Evolutionary conservation across 92 coral and sea anemone genomes (phyloP).

Genomic region (Zoanthus gigantus): DNA sequence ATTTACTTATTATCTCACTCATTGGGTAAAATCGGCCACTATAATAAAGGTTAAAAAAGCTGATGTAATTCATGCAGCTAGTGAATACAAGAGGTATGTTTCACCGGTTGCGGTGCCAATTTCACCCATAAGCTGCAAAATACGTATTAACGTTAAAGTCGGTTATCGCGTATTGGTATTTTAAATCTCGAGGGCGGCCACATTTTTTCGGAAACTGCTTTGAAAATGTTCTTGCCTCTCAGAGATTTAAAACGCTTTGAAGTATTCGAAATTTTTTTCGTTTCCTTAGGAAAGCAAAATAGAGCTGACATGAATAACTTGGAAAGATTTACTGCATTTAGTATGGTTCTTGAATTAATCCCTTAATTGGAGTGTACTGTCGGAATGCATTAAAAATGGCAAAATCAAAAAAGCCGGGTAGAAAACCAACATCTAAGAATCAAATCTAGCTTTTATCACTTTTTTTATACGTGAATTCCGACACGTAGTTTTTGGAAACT

Average conservation of each 20-base stretch:
- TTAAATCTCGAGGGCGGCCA: no score
- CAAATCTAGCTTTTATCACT: not conserved
- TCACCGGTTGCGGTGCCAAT: constrained; percentile 12
- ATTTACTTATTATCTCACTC: not conserved
- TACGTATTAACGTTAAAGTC: not conserved
- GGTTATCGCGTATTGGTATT: not conserved
- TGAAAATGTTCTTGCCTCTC: not conserved
- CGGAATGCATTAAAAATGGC: not conserved
- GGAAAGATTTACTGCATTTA: not conserved
- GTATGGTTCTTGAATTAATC: constrained; percentile 16
- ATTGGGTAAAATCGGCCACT: not conserved
- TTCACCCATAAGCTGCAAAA: not conserved
- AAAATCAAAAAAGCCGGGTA: not conserved
- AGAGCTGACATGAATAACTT: not conserved
- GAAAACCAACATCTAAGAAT: constrained; percentile 9
- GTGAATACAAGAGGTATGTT: not conserved
- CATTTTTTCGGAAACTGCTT: not conserved
- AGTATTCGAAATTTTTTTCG: not conserved
- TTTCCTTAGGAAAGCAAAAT: no score
- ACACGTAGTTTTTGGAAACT: not conserved
- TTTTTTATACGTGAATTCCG: not conserved
- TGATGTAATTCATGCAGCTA: not conserved
- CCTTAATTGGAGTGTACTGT: constrained; percentile 42
- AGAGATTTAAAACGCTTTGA: not conserved
- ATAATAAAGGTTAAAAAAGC: not conserved